Base-by-base conservation (phyloP, 2,888 invertebrate species). In the Acrocyrtus sp. region DNA sequence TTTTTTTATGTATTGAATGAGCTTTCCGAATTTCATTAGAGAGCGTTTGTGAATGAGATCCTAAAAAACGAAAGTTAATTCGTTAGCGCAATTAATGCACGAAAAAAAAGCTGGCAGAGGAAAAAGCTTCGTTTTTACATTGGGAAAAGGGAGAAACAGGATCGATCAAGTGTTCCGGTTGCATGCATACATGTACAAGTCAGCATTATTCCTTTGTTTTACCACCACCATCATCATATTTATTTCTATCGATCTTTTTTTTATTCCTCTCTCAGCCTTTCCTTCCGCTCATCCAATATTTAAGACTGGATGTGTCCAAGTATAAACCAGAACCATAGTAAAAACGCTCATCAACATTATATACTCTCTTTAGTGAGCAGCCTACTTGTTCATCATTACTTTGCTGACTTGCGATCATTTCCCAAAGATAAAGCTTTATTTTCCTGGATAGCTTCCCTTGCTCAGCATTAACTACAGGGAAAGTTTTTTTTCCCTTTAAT, bases 121-220 rank as follows among this genome's bases (percentile, higher is more conserved):
- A n/a, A n/a, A n/a, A n/a, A n/a, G n/a, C n/a, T n/a, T n/a, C n/a
- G n/a, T n/a, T n/a, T n/a, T n/a, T n/a, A n/a, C n/a, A n/a, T n/a
- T n/a, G n/a, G n/a, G n/a, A n/a, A n/a, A n/a, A n/a, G n/a, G n/a
- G n/a, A n/a, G n/a, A n/a, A n/a, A n/a, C n/a, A n/a, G n/a, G 57
- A 51, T 70, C 58, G 63, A 63, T 63, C 63, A 63, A 69, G 69
- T 69, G 62, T 50, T 50, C 22, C 4, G 10, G 50, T 17, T 24
- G 26, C 26, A 45, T 29, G 54, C 34, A 12, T 34, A 34, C 34
- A 21, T 61, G 65, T 47, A 50, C 61, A n/a, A 63, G 60, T 74
- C 74, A 74, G 73, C 73, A 65, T 17, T 74, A 68, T 74, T 43
- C 65, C 53, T 75, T 70, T 65, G 66, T 75, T 69, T 75, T 70